Base-by-base conservation (phyloP, 1,140 invertebrate genomes). In the Drepana arcuata region DNA sequence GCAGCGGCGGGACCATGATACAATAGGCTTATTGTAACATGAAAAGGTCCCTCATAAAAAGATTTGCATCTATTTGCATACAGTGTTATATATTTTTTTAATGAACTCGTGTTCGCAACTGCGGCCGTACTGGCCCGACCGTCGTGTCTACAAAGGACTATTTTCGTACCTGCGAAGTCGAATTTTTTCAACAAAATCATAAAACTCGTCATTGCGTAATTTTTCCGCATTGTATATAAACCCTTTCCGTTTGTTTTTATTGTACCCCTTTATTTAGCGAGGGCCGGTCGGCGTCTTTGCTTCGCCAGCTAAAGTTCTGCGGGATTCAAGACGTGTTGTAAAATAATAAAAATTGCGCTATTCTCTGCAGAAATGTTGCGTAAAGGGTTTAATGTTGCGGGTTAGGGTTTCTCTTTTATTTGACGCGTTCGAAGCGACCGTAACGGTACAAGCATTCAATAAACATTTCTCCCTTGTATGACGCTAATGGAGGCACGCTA, bases 321-420 rank as follows among this genome's bases (percentile, higher is more conserved):
- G 74, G 74, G 47, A 49, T 70, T 75, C 54, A 50, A 62, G 55
- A 34, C 15, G 28, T 10, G 62, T 65, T 48, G 64, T 82, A 78
- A 82, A 82, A 51, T 68, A 75, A 82, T 78, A 79, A 75, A 80
- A 80, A 70, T 73, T 71, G 65, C 63, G 67, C 70, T 61, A 71
- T 81, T 71, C 58, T 66, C 54, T 31, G 71, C 74, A 65, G 61
- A 74, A 77, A 78, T 71, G 35, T 42, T 65, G 57, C 47, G 57
- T 41, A 52, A 80, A 82, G 71, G 74, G 78, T 77, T 80, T 56
- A 62, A 63, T 50, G 26, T 52, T 59, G 59, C 41, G 48, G 42
- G 42, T 29, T 48, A 24, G 38, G 53, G 58, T 64, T 66, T 67
- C 58, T 70, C 59, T 71, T 71, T 73, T 77, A 64, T 73, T 66